Evolutionary conservation across 2,113 vertebrate genomes (phyloP).

Genomic region (Dipodomys merriami): DNA sequence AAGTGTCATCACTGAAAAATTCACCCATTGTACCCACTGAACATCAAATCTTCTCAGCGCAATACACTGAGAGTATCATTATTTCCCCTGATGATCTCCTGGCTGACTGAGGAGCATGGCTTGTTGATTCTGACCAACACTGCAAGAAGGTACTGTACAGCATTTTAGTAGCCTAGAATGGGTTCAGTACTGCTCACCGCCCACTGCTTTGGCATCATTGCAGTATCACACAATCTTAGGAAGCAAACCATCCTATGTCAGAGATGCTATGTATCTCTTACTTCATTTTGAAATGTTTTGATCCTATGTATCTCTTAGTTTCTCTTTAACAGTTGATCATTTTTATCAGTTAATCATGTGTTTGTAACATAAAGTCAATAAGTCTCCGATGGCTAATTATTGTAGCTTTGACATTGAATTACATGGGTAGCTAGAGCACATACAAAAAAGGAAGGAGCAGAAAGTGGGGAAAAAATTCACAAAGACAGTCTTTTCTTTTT

Average conservation of each 20-base stretch:
- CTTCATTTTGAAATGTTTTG: not conserved
- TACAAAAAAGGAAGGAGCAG: not conserved
- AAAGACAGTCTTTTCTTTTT: not conserved
- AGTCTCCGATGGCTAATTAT: not conserved
- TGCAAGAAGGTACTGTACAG: not conserved
- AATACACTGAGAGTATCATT: too few relatives aligned
- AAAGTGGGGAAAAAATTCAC: not conserved
- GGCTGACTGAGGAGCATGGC: rapidly evolving
- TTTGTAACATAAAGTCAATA: not conserved
- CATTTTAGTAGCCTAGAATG: not conserved
- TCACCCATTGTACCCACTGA: not conserved
- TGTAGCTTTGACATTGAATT: not conserved
- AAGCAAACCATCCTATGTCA: not conserved
- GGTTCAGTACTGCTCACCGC: too few relatives aligned
- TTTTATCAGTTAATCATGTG: not conserved
- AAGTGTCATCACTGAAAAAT: not conserved
- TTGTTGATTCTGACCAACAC: not conserved
- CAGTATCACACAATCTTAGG: not conserved
- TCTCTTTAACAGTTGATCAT: not conserved
- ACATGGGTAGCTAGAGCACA: not conserved
- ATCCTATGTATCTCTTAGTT: too few relatives aligned
- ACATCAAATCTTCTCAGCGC: too few relatives aligned
- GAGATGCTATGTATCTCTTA: not conserved
- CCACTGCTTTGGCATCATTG: not conserved
- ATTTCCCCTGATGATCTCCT: not conserved